Evolutionary conservation across 2,888 invertebrate genomes (phyloP).

Genomic region (Dicyrtomina minuta): DNA sequence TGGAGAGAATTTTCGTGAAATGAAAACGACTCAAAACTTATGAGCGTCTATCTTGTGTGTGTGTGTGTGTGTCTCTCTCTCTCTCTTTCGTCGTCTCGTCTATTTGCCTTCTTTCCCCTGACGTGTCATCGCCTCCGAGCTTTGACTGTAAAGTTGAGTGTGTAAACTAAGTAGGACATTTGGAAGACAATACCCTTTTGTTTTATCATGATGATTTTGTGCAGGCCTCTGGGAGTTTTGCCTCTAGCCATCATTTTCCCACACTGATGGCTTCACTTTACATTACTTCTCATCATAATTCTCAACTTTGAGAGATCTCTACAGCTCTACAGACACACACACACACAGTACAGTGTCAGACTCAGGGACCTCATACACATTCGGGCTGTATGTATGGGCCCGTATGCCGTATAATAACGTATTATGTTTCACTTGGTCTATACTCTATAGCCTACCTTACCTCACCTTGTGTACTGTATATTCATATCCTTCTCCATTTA

Average conservation of each 20-base stretch:
- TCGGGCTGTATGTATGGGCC: not conserved
- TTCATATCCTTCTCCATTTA: no score
- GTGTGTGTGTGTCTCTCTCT: no score
- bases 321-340: not conserved
- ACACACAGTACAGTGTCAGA: no score
- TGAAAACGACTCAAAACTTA: not conserved
- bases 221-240: conserved; percentile 20
- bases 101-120: conserved; percentile 1
- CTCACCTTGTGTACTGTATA: no score
- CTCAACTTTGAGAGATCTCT: not conserved
- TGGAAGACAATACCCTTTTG: conserved; percentile 30
- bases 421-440: no score
- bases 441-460: no score
- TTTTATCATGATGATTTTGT: conserved; percentile 25
- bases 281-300: conserved; percentile 1
- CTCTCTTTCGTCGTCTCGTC: conserved; percentile 3
- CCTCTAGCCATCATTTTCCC: conserved; percentile 6
- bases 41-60: not conserved
- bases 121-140: conserved; percentile 20
- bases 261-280: conserved; percentile 19
- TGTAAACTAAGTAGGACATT: conserved; percentile 29
- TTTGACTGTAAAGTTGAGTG: conserved; percentile 12
- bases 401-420: no score
- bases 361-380: not conserved
- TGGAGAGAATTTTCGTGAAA: conserved; percentile 3